Conservation (phyloP, 2,888 invertebrate genomes). For the Cyaniris semiargus region DNA sequence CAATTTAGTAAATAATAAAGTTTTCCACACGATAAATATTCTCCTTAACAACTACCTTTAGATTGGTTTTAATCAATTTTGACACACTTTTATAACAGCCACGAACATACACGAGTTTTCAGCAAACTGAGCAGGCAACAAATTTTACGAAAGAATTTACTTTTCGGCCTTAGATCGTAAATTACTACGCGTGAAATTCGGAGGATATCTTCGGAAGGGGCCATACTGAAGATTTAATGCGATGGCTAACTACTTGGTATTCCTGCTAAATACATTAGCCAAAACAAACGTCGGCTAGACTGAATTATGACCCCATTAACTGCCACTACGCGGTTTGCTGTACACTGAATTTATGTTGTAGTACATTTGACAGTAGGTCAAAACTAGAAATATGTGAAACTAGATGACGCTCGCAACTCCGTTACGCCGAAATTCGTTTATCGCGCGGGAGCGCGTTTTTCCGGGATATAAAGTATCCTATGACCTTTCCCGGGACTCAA, state of each 20-base stretch:
- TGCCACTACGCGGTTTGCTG: slow-evolving; percentile 13
- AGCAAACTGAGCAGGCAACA: not conserved
- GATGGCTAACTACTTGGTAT: slow-evolving; percentile 23
- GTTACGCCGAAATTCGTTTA: no score
- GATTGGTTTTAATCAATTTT: not conserved
- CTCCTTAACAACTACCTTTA: no score
- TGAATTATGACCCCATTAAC: slow-evolving; percentile 31
- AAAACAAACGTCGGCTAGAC: slow-evolving; percentile 31
- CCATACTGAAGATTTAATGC: slow-evolving; percentile 28
- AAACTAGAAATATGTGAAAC: not conserved
- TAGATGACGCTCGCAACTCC: no score
- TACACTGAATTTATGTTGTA: not conserved
- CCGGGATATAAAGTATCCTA: no score
- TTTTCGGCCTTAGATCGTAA: not conserved
- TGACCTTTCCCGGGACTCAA: no score
- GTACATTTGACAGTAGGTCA: not conserved
- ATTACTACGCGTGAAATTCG: not conserved
- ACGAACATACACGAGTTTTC: not conserved
- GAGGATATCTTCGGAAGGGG: not conserved
- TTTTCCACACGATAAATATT: no score
- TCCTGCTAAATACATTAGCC: slow-evolving; percentile 28
- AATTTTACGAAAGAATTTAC: not conserved
- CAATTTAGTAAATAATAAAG: no score
- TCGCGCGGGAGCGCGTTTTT: no score
- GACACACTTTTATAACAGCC: not conserved